Percentiles rank a stretch among this genome's conserved stretches.
phyloP scores from a whole-genome alignment of 2,797 vertebrate genomes.

The Antrozous pallidus region DNA sequence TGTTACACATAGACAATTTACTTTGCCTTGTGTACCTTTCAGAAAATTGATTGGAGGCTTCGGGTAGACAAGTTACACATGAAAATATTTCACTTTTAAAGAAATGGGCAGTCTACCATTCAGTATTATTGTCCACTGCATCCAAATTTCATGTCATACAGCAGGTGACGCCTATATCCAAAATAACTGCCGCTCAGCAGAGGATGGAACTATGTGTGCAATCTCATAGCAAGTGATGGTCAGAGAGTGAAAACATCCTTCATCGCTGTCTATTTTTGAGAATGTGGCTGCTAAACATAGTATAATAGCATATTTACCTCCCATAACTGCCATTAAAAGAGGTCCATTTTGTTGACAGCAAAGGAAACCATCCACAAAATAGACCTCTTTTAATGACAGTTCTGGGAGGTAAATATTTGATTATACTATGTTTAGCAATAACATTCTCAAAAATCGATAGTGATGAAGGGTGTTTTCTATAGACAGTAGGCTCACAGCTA shows the following conservation, averaged over 20 bases:
- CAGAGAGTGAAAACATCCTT: not conserved
- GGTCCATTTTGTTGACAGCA: not conserved
- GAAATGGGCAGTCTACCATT: not conserved
- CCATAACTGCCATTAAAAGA: not conserved
- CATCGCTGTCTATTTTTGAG: not conserved
- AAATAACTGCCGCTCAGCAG: not conserved
- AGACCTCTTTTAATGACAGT: not conserved
- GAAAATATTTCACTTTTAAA: not conserved
- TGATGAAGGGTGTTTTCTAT: not conserved
- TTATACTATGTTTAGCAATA: not conserved
- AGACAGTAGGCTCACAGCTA: not conserved
- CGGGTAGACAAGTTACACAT: not conserved
- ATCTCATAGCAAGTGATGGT: not conserved
- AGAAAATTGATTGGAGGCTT: not conserved
- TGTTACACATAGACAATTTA: not conserved
- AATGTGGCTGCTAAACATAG: not conserved
- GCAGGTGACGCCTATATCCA: not conserved
- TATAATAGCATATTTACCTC: not conserved
- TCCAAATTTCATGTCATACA: not conserved
- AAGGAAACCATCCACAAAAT: not conserved
- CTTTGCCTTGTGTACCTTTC: not conserved
- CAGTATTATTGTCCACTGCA: not conserved
- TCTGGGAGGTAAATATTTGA: not conserved
- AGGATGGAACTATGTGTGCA: not conserved
- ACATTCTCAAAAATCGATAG: not conserved